Base-by-base conservation (phyloP, 2,113 vertebrate genomes). In the Cygnus atratus region DNA sequence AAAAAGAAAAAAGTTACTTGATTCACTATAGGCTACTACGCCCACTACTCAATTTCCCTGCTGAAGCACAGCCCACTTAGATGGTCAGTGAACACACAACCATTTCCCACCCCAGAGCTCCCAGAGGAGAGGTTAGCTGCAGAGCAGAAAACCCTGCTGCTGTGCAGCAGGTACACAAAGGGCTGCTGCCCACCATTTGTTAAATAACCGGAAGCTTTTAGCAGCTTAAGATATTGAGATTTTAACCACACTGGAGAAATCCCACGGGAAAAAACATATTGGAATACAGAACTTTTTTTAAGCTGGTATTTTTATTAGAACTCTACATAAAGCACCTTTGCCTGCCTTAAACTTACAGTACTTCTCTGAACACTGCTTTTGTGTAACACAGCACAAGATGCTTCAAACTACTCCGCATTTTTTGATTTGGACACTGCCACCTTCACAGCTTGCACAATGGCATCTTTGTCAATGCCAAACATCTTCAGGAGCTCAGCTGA, bases 391-490 rank as follows among this genome's bases (percentile, higher is more conserved):
- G 80, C 65, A 12, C 3, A 13, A 73, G 87, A 90, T 43, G 83
- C 83, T 89, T 52, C 12, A 5, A 43, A 14, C 97, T 98, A 99
- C 95, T 98, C 98, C 6, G 98, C 98, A 1, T 99, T 99, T 93
- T 97, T 98, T 31, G 98, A 98, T 94, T 98, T 98, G 97, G 98
- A 97, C 87, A 98, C 97, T 33, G 98, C 98, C 74, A 98, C 97
- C 96, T 98, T 98, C 85, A 99, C 97, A 1, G 98, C 98, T 92
- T 99, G 98, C 33, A 97, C 74, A 15, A 99, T 99, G 97, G 98
- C 98, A 1, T 99, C 99, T 33, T 98, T 99, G 95, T 99, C 99
- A 6, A 99, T 99, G 92, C 98, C 99, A 33, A 99, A 99, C 97
- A 99, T 98, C 97, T 98, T 98, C 83, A 99, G 98, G 91, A 99